A percentile compares a stretch with the other conserved stretches of the same genome.
Conservation (phyloP, 2,797 vertebrate species). For the Forpus xanthops region DNA sequence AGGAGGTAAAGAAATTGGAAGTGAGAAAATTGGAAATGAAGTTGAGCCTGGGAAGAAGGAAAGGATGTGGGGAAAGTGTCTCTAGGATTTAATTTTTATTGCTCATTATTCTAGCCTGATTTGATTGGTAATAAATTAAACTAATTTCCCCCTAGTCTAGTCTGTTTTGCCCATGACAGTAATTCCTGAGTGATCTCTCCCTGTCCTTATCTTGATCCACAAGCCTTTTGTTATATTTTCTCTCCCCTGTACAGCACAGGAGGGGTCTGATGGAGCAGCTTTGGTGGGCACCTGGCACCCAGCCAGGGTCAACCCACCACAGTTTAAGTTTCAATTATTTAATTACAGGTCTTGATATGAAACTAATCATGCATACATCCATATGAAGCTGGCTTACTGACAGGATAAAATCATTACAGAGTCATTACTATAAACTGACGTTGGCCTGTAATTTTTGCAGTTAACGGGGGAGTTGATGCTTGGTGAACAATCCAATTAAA, state of each 20-base stretch:
- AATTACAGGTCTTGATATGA: slow-evolving; percentile 81
- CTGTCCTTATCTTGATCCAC: background rate
- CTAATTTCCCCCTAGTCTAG: background rate
- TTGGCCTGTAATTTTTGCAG: slow-evolving; percentile 81
- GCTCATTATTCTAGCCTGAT: background rate
- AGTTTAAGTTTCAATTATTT: slow-evolving; percentile 79
- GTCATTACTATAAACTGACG: slow-evolving; percentile 81
- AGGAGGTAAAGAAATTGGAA: too few relatives aligned
- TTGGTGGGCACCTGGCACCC: background rate
- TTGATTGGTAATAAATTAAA: background rate
- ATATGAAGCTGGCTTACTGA: slow-evolving; percentile 75
- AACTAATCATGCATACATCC: slow-evolving; percentile 77
- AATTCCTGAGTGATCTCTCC: background rate
- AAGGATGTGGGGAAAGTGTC: background rate
- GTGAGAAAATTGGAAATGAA: background rate
- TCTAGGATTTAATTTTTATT: background rate
- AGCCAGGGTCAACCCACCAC: background rate
- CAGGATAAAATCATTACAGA: slow-evolving; percentile 82
- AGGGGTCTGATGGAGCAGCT: background rate
- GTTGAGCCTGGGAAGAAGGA: background rate
- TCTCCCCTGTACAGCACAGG: background rate
- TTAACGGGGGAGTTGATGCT: slow-evolving; percentile 84
- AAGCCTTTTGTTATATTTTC: background rate
- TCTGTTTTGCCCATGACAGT: background rate
- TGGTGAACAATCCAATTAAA: slow-evolving; percentile 88